phyloP scores from a whole-genome alignment of 2,113 vertebrate species.

The Colistium nudipinnis region DNA sequence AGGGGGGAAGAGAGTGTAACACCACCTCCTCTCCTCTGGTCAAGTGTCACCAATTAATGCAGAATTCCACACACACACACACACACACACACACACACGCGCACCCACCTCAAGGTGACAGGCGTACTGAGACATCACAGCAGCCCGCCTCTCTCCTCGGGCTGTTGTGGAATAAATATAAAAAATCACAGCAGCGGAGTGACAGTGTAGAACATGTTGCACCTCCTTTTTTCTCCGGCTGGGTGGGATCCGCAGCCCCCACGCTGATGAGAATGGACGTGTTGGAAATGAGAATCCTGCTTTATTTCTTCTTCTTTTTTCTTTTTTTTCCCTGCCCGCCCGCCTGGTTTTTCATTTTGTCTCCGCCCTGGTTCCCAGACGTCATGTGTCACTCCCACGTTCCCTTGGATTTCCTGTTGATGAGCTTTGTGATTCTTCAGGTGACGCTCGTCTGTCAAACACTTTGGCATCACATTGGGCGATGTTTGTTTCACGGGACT shows the following conservation, averaged over 20 bases:
- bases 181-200: constrained; percentile 1
- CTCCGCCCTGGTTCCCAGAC: constrained; percentile 16
- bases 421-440: constrained; percentile 22
- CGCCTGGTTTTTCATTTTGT: constrained; percentile 47
- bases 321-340: neutral
- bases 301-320: constrained; percentile 24
- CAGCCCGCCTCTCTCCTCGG: constrained; percentile 51
- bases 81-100: neutral
- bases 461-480: no score
- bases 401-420: constrained; percentile 1
- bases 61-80: constrained; percentile 19
- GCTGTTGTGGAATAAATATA: constrained; percentile 37
- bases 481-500: no score
- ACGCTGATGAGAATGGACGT: constrained; percentile 55
- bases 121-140: constrained; percentile 58
- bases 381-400: constrained; percentile 38
- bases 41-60: constrained; percentile 80
- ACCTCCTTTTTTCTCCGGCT: constrained; percentile 28
- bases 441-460: constrained; percentile 4
- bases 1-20: constrained; percentile 23
- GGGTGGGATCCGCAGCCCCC: constrained; percentile 32
- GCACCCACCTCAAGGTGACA: constrained; percentile 60
- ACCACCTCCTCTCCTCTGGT: constrained; percentile 13
- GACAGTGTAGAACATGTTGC: constrained; percentile 47
- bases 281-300: constrained; percentile 52